A percentile compares a stretch with the other conserved stretches of the same genome.
Evolutionary conservation across 2,113 vertebrate species (phyloP).

Genomic region (Oncorhynchus kisutch): DNA sequence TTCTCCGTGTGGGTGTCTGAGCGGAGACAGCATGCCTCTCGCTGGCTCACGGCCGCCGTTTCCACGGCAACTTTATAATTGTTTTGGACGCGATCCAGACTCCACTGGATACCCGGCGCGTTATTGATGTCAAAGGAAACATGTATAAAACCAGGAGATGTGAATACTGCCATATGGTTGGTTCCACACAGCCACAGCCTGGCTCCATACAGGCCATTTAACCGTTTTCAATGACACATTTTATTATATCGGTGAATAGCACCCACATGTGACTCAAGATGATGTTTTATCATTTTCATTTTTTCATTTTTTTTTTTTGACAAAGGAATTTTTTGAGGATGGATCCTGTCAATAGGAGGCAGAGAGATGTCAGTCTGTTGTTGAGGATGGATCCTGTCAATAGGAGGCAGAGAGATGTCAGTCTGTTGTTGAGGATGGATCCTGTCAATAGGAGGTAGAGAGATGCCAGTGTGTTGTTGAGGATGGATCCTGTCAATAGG

Average conservation of each 20-base stretch:
- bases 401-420: neutral
- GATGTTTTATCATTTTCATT: constrained; percentile 68
- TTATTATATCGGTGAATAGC: constrained; percentile 67
- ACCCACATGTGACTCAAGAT: constrained; percentile 63
- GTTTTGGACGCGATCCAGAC: constrained; percentile 87
- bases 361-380: constrained; percentile 19
- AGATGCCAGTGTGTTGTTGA: no score
- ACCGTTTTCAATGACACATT: constrained; percentile 61
- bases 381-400: no score
- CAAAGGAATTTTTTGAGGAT: constrained; percentile 47
- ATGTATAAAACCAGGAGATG: constrained; percentile 84
- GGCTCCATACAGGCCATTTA: constrained; percentile 63
- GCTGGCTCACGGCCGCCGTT: constrained; percentile 86
- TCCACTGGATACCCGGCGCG: constrained; percentile 86
- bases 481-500: no score
- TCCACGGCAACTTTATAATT: constrained; percentile 98
- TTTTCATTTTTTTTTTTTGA: constrained; percentile 14
- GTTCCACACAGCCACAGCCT: constrained; percentile 33
- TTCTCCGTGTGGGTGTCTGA: constrained; percentile 77
- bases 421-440: constrained; percentile 28
- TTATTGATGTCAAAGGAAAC: constrained; percentile 90
- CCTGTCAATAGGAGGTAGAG: no score
- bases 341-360: constrained; percentile 36
- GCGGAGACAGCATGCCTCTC: constrained; percentile 85
- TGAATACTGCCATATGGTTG: constrained; percentile 78